These are phyloP conservation scores for Dione juno DNA, from an alignment of 2,888 invertebrate genomes.

Conservation along the genomic window DNA sequence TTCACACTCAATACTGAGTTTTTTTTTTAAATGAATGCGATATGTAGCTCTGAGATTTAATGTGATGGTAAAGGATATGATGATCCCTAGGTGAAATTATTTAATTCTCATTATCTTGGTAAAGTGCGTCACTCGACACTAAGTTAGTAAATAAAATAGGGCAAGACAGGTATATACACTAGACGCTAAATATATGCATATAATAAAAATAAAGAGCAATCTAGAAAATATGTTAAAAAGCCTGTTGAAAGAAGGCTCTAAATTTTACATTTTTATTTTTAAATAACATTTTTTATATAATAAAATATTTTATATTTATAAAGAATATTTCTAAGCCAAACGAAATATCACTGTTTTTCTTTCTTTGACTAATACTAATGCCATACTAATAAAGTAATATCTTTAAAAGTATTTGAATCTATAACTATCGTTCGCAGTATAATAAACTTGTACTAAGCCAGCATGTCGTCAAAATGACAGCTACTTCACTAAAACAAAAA, in stretches of 20 bases:
- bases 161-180: no score
- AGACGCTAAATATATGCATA: no score
- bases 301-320: not conserved
- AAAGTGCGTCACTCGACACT: no score
- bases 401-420: not conserved
- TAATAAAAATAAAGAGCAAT: not conserved
- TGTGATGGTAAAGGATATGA: no score
- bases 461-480: not conserved
- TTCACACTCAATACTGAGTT: not conserved
- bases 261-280: not conserved
- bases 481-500: not conserved
- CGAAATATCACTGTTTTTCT: no score
- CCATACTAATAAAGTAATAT: no score
- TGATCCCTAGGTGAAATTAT: no score
- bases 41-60: no score
- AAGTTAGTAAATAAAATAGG: no score
- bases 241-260: not conserved
- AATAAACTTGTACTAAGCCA: not conserved
- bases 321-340: no score
- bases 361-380: no score
- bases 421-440: not conserved
- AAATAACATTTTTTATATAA: not conserved
- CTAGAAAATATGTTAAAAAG: not conserved
- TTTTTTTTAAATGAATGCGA: not conserved
- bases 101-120: no score